Evolutionary conservation across 2,888 invertebrate species (phyloP).

Genomic region (Dendrolimus houi): DNA sequence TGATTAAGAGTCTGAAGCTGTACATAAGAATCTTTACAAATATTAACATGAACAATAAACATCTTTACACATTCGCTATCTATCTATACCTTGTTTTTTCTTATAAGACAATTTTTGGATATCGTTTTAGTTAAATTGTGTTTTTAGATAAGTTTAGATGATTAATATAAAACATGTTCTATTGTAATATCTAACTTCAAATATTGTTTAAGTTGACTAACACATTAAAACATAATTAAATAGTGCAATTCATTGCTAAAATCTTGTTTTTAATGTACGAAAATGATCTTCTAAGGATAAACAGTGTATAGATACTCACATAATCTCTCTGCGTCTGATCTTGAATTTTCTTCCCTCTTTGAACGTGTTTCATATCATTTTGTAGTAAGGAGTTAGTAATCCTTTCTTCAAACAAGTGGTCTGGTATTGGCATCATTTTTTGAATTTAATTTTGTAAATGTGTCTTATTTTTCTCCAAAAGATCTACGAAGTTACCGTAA

Average conservation of each 20-base stretch:
- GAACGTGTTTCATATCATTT: constrained; percentile 57
- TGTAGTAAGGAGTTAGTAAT: constrained; percentile 46
- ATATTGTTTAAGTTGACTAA: background rate
- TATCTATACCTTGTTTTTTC: too few relatives aligned
- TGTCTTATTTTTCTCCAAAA: too few relatives aligned
- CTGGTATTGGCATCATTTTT: constrained; percentile 39
- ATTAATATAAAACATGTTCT: background rate
- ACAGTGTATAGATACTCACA: constrained; percentile 34
- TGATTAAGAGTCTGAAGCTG: too few relatives aligned
- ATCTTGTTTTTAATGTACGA: too few relatives aligned
- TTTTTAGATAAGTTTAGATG: background rate
- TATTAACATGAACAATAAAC: too few relatives aligned
- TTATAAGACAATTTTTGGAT: too few relatives aligned
- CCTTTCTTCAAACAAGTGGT: constrained; percentile 58
- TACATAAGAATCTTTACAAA: too few relatives aligned
- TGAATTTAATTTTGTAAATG: too few relatives aligned
- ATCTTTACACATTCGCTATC: too few relatives aligned
- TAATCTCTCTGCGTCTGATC: constrained; percentile 55
- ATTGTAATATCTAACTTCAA: too few relatives aligned
- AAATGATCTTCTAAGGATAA: too few relatives aligned
- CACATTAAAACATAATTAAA: background rate
- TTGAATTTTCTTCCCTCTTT: constrained; percentile 34
- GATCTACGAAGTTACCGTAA: too few relatives aligned
- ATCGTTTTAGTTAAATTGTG: background rate
- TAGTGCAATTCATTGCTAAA: background rate